Percentiles rank a stretch among this genome's conserved stretches.
Conservation (phyloP, 2,113 vertebrate genomes). For the Bubo blakistoni region DNA sequence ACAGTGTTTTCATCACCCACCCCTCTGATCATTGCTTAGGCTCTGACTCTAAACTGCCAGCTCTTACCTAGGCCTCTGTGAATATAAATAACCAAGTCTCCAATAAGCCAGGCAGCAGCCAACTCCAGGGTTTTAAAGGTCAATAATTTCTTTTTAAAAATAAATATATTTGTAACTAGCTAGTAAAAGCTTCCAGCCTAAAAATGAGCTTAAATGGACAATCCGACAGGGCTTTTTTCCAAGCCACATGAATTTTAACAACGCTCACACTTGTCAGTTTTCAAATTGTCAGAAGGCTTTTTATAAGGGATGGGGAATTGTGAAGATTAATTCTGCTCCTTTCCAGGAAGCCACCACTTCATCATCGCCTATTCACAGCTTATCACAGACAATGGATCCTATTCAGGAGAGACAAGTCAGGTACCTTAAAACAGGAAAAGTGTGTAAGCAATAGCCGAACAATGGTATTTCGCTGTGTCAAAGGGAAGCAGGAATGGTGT, state of each 20-base stretch:
- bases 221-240: neutral
- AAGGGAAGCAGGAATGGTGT: neutral
- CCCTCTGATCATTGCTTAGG: neutral
- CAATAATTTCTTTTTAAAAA: constrained; percentile 42
- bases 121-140: constrained; percentile 15
- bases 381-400: neutral
- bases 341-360: neutral
- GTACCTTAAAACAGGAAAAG: neutral
- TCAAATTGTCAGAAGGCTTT: neutral
- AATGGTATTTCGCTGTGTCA: neutral
- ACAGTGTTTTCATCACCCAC: neutral
- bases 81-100: neutral
- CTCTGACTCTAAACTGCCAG: neutral
- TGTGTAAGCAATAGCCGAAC: neutral
- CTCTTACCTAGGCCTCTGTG: neutral
- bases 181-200: constrained; percentile 13
- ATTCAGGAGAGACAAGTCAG: neutral
- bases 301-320: neutral
- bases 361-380: neutral
- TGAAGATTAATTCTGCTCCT: constrained; percentile 13
- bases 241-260: neutral
- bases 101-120: neutral
- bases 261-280: neutral
- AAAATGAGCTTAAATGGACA: constrained; percentile 8
- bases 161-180: constrained; percentile 14